Conservation (phyloP, 2,888 invertebrate genomes). For the Drosophila stalkeri region DNA sequence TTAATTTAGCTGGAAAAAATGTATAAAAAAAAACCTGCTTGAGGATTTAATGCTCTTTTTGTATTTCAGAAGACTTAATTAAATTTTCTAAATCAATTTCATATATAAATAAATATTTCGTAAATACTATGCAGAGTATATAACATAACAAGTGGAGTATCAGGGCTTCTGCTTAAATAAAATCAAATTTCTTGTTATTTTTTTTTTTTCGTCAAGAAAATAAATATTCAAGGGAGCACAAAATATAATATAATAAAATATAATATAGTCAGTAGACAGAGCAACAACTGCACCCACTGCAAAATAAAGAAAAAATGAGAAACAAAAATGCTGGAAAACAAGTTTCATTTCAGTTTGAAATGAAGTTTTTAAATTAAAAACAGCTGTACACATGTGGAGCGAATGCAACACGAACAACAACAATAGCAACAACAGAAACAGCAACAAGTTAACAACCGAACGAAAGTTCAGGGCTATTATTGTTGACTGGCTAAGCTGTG, state of each 20-base stretch:
- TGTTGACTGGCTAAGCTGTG: constrained; percentile 37
- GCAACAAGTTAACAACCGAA: constrained; percentile 51
- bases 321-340: constrained; percentile 60
- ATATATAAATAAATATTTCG: background rate
- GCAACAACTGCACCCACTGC: constrained; percentile 64
- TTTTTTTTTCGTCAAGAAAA: constrained; percentile 25
- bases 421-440: constrained; percentile 23
- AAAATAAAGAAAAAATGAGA: constrained; percentile 43
- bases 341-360: constrained; percentile 58
- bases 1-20: background rate
- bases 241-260: constrained; percentile 21
- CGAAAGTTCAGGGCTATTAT: constrained; percentile 67
- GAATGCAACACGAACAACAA: constrained; percentile 38
- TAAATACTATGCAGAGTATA: background rate
- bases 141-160: background rate
- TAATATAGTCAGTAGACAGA: constrained; percentile 21
- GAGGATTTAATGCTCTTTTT: too few relatives aligned
- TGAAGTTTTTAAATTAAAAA: constrained; percentile 67
- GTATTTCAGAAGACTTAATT: background rate
- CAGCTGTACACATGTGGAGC: constrained; percentile 63
- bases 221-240: constrained; percentile 32
- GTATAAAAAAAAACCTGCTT: too few relatives aligned
- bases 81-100: background rate
- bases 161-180: background rate
- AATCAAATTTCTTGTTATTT: background rate